A percentile compares a stretch with the other conserved stretches of the same genome.
Conservation (phyloP, 2,797 vertebrate genomes). For the Choloepus didactylus region DNA sequence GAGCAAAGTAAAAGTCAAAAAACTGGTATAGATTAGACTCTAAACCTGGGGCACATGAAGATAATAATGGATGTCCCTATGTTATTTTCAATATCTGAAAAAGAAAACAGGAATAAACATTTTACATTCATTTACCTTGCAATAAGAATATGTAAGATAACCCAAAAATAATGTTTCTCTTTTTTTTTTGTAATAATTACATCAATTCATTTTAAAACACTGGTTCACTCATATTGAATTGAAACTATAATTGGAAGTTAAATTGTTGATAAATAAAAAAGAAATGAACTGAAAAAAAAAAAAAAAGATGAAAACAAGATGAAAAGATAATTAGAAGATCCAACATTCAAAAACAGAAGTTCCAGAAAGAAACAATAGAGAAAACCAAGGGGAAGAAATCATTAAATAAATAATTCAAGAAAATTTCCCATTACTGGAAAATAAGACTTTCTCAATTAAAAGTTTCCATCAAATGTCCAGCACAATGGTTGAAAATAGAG, state of each 20-base stretch:
- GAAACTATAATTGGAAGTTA: background rate
- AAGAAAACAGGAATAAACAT: conserved; percentile 35
- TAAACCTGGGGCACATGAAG: background rate
- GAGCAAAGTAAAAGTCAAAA: background rate
- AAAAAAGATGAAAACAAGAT: background rate
- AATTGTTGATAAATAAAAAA: background rate
- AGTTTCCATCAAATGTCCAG: background rate
- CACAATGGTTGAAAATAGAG: conserved; percentile 46
- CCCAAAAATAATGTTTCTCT: too few relatives aligned
- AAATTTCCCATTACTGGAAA: conserved; percentile 53
- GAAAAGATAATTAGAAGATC: conserved; percentile 31
- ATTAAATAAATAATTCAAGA: conserved; percentile 27
- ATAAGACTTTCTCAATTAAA: background rate
- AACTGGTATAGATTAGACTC: background rate
- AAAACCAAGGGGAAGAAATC: background rate
- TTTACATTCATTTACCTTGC: background rate
- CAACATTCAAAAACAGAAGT: background rate
- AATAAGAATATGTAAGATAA: background rate
- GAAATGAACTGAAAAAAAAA: conserved; percentile 1
- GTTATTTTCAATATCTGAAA: background rate
- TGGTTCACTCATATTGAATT: background rate
- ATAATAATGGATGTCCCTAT: background rate
- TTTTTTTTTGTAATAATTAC: background rate
- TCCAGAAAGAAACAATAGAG: background rate
- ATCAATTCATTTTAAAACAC: background rate